Base-by-base conservation (phyloP, 2,888 invertebrate species). In the Acrobasis consociella region DNA sequence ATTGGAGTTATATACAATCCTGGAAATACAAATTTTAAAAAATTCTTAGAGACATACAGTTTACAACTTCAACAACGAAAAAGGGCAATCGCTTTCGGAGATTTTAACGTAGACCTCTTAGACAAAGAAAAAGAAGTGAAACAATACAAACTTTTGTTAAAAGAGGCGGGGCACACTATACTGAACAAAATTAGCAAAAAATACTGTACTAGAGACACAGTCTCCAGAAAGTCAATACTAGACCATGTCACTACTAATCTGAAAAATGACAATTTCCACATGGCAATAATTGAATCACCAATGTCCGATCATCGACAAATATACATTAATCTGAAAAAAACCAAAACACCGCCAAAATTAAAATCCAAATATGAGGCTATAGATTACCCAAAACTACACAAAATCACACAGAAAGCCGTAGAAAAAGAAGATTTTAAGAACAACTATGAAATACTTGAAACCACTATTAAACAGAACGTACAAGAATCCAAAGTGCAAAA, bases 201-300 rank as follows among this genome's bases (percentile, higher is more conserved):
- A 16, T 50, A 50, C 16, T 50, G 50, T 50, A 50, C 50, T n/a
- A 13, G 50, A 2, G 50, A 50, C 2, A n/a, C 16, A 16, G 15
- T 2, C 5, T 5, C 2, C 5, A 50, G 15, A 50, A 5, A 50
- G 17, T 50, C 50, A 51, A 51, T 51, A 51, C n/a, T 51, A 22
- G 51, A 51, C 13, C 31, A 51, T 51, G 31, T 51, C 17, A 51
- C 22, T 2, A 16, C 50, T n/a, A 51, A 51, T 51, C 51, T 51
- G 10, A 51, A 51, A 51, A 3, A 13, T 22, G 22, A 22, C 22
- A 22, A 22, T 22, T 22, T 22, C 3, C 22, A 22, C 22, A 22
- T 22, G 22, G 22, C 22, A 22, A 22, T 22, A 22, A 22, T 22
- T 22, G 22, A 22, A 22, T 22, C 22, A 3, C 22, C 22, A 22